phyloP scores from a whole-genome alignment of 2,888 invertebrate species.

The Drosophila recens region DNA sequence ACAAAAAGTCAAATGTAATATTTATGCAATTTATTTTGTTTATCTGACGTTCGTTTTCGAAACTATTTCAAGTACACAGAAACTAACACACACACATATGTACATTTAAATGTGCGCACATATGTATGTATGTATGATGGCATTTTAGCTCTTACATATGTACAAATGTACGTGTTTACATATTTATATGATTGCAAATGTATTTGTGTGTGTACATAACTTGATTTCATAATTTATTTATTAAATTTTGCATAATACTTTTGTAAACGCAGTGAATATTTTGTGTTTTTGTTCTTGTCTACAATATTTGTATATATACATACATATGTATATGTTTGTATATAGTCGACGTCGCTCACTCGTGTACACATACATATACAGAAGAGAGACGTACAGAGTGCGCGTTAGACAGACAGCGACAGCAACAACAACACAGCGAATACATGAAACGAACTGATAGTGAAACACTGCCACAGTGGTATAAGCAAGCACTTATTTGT shows the following conservation, averaged over 20 bases:
- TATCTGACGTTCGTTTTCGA: conserved; percentile 51
- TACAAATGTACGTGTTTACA: background rate
- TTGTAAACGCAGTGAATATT: conserved; percentile 50
- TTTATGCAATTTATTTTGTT: conserved; percentile 56
- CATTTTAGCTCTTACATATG: too few species aligned
- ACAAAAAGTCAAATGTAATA: conserved; percentile 34
- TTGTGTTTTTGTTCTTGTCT: conserved; percentile 35
- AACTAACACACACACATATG: conserved; percentile 1
- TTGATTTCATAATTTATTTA: conserved; percentile 50
- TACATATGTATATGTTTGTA: background rate
- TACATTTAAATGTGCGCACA: conserved; percentile 6
- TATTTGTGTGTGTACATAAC: conserved; percentile 7
- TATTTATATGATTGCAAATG: background rate
- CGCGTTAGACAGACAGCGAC: conserved; percentile 65
- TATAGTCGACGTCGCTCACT: conserved; percentile 24
- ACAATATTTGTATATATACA: conserved; percentile 30
- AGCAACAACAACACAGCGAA: conserved; percentile 49
- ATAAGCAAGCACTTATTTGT: background rate
- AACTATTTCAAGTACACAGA: conserved; percentile 55
- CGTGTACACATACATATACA: conserved; percentile 15
- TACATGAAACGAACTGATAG: conserved; percentile 65
- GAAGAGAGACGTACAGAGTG: conserved; percentile 35
- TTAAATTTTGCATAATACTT: conserved; percentile 46
- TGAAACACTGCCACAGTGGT: conserved; percentile 66
- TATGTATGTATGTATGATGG: too few species aligned